Evolutionary conservation across 1,140 invertebrate species (phyloP).

Genomic region (Diabrotica virgifera): DNA sequence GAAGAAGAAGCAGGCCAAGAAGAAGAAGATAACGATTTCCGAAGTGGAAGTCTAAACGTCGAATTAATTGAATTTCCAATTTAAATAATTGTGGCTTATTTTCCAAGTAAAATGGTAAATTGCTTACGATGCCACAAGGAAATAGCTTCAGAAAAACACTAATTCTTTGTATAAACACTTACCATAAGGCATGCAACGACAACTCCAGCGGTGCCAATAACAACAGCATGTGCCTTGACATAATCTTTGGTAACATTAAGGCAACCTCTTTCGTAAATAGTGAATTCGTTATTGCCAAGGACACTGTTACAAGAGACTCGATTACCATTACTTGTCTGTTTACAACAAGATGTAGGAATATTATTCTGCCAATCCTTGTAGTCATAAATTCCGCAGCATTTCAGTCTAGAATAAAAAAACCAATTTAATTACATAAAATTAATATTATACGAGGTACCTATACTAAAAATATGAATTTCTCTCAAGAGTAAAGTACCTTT

Average conservation of each 20-base stretch:
- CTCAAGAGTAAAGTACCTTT: too few species aligned
- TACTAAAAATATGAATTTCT: too few species aligned
- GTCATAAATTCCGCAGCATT: slow-evolving; percentile 78
- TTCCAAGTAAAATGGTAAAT: too few species aligned
- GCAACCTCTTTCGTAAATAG: slow-evolving; percentile 71
- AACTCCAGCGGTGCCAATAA: slow-evolving; percentile 78
- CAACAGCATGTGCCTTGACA: slow-evolving; percentile 72
- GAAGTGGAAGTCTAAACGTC: too few species aligned
- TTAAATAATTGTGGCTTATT: too few species aligned
- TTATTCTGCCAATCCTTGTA: slow-evolving; percentile 69
- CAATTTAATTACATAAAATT: neutral
- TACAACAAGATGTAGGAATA: slow-evolving; percentile 78
- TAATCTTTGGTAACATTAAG: slow-evolving; percentile 65
- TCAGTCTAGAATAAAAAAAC: slow-evolving; percentile 52
- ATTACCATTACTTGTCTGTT: slow-evolving; percentile 60
- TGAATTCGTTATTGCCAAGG: slow-evolving; percentile 57
- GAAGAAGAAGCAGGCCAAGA: too few species aligned
- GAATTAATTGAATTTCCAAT: too few species aligned
- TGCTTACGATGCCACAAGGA: too few species aligned
- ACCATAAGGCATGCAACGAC: slow-evolving; percentile 80
- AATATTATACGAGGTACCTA: too few species aligned
- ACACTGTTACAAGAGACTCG: slow-evolving; percentile 61
- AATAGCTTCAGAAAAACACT: too few species aligned
- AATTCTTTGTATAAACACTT: slow-evolving; percentile 31
- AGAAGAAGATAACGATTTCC: too few species aligned